A percentile compares a stretch with the other conserved stretches of the same genome.
These are phyloP conservation scores for Dicrurus megarhynchus DNA, from an alignment of 2,113 vertebrate genomes.

Conservation along the genomic window DNA sequence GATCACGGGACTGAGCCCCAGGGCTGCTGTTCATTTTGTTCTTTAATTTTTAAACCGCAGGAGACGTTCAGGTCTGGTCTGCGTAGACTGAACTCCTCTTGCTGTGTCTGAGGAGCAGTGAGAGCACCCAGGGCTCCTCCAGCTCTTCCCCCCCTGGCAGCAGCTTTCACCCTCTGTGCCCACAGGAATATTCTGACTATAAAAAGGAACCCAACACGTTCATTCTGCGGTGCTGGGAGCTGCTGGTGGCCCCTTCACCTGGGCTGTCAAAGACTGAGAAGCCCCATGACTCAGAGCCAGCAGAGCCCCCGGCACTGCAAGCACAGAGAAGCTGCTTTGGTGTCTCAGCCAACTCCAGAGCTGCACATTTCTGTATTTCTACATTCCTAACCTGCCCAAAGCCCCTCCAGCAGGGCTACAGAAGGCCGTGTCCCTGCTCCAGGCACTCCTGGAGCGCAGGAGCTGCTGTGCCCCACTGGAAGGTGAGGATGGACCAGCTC, in stretches of 20 bases:
- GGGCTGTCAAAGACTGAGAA: background rate
- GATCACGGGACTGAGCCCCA: background rate
- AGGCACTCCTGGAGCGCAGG: background rate
- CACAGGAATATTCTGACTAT: background rate
- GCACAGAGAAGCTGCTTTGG: background rate
- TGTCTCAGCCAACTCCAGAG: background rate
- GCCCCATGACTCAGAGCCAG: background rate
- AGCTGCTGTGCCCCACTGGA: rapidly evolving
- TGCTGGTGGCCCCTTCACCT: background rate
- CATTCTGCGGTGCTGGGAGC: background rate
- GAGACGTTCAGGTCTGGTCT: background rate
- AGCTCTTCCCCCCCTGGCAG: background rate
- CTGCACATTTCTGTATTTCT: background rate
- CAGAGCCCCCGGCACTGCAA: background rate
- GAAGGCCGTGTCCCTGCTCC: background rate
- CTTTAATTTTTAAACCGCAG: background rate
- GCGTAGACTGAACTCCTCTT: background rate
- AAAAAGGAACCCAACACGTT: background rate
- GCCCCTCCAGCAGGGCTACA: background rate
- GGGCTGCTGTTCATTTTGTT: background rate
- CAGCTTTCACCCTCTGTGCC: background rate
- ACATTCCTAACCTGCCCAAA: background rate
- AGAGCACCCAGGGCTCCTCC: background rate
- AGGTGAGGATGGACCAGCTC: background rate
- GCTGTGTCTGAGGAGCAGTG: background rate